Evolutionary conservation across 1,140 invertebrate species (phyloP).

Genomic region (Penaeus vannamei): DNA sequence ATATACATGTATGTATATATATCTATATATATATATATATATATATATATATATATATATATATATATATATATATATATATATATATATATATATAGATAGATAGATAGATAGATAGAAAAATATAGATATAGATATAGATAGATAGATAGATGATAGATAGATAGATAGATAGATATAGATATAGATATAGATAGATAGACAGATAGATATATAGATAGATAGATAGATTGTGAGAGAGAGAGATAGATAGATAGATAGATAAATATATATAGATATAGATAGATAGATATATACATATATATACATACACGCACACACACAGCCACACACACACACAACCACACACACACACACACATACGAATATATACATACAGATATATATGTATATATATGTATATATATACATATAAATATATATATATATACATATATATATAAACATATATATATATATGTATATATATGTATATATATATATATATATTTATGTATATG

Average conservation of each 20-base stretch:
- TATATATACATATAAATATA: background rate
- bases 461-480: constrained; percentile 3
- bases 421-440: background rate
- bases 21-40: background rate
- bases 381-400: background rate
- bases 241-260: background rate
- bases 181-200: background rate
- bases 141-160: background rate
- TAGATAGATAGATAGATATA: background rate
- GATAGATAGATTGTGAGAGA: too few species aligned
- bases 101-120: background rate
- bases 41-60: background rate
- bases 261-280: background rate
- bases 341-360: background rate
- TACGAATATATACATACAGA: background rate
- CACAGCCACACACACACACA: background rate
- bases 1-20: background rate
- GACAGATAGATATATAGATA: background rate
- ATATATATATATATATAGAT: background rate
- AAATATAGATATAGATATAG: background rate
- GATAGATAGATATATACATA: background rate
- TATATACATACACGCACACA: background rate
- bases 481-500: background rate
- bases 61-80: background rate
- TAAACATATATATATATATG: background rate